Percentiles rank a stretch among this genome's conserved stretches.
These are phyloP conservation scores for Mormyrus proboscirostris DNA, from an alignment of 2,797 vertebrate genomes.

Conservation along the genomic window DNA sequence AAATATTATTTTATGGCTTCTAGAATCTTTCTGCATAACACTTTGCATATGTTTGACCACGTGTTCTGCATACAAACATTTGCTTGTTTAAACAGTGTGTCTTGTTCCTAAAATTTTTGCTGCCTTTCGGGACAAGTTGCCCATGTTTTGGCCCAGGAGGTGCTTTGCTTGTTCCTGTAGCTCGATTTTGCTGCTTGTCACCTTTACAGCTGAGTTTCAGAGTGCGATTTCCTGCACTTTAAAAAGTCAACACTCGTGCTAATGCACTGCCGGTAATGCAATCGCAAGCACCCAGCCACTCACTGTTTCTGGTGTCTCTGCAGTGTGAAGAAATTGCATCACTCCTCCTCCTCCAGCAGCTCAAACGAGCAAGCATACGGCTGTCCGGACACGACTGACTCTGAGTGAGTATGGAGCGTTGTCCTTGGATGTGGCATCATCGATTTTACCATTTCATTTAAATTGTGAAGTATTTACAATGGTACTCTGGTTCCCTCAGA, in stretches of 20 bases:
- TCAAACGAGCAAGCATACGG: slow-evolving; percentile 44
- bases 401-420: slow-evolving; percentile 54
- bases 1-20: neutral
- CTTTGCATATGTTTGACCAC: neutral
- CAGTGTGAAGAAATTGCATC: slow-evolving; percentile 59
- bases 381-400: slow-evolving; percentile 52
- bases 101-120: neutral
- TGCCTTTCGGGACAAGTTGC: neutral
- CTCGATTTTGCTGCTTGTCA: neutral
- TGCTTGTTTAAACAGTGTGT: neutral
- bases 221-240: neutral
- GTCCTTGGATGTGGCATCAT: neutral
- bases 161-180: neutral
- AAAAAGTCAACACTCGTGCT: neutral
- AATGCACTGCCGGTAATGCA: neutral
- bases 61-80: neutral
- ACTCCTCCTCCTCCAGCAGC: slow-evolving; percentile 40
- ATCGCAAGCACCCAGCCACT: neutral
- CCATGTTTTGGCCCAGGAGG: neutral
- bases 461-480: neutral
- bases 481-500: neutral
- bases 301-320: slow-evolving; percentile 37
- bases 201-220: slow-evolving; percentile 23
- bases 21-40: neutral
- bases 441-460: neutral